Conservation (phyloP, 2,113 vertebrate species). For the Numida meleagris region DNA sequence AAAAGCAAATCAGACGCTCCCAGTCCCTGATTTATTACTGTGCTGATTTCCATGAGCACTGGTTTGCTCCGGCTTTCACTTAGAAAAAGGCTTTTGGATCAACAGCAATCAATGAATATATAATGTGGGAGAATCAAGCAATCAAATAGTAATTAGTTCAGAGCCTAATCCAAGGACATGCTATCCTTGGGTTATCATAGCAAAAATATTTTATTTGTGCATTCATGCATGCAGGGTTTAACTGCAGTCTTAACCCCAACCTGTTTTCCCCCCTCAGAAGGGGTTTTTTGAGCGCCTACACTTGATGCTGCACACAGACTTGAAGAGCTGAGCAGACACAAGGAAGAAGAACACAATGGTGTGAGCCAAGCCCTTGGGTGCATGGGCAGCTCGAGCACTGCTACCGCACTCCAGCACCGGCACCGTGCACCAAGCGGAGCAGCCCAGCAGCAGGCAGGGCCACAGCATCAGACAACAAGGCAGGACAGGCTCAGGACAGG, state of each 20-base stretch:
- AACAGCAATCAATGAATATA: slow-evolving; percentile 52
- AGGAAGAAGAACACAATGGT: background rate
- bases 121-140: slow-evolving; percentile 53
- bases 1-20: slow-evolving; percentile 76
- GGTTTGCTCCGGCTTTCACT: slow-evolving; percentile 36
- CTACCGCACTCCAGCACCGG: background rate
- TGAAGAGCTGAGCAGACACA: background rate
- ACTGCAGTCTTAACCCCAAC: background rate
- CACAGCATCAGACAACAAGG: background rate
- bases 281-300: background rate
- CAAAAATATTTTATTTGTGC: background rate
- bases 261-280: background rate
- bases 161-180: background rate
- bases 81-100: slow-evolving; percentile 13
- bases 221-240: background rate
- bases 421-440: too few species aligned
- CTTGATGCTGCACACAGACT: background rate
- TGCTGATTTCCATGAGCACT: slow-evolving; percentile 64
- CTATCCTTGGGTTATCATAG: background rate
- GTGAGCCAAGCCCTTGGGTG: background rate
- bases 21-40: slow-evolving; percentile 75
- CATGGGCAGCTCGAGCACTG: background rate
- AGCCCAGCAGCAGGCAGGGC: background rate
- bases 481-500: background rate
- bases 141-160: slow-evolving; percentile 55